Conservation (phyloP, 2,888 invertebrate genomes). For the Lochmaea capreae region DNA sequence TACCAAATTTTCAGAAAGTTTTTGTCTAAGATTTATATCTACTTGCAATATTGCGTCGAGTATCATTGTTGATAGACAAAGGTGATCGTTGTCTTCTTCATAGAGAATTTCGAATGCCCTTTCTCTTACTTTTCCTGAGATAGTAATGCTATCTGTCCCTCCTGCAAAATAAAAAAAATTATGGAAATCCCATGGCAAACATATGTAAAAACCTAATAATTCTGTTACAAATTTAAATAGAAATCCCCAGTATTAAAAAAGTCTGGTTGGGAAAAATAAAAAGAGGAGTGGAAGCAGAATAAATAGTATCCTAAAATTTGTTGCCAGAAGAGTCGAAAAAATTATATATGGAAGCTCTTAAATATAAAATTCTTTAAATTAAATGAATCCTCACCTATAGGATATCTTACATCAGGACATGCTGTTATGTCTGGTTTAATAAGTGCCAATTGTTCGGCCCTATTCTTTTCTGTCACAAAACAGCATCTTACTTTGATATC, state of each 20-base stretch:
- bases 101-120: conserved; percentile 87
- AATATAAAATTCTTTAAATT: too few relatives aligned
- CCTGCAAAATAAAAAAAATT: not conserved
- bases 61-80: conserved; percentile 86
- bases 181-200: not conserved
- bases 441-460: conserved; percentile 71
- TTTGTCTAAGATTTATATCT: conserved; percentile 83
- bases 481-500: conserved; percentile 88
- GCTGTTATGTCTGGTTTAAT: conserved; percentile 65
- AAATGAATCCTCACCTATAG: conserved; percentile 61
- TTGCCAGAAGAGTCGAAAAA: too few relatives aligned
- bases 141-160: conserved; percentile 72
- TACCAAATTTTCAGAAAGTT: conserved; percentile 85
- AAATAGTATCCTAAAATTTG: too few relatives aligned
- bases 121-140: conserved; percentile 81
- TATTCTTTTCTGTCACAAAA: conserved; percentile 82
- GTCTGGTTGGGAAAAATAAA: too few relatives aligned
- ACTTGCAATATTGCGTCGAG: conserved; percentile 85
- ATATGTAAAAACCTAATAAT: too few relatives aligned
- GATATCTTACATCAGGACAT: conserved; percentile 76
- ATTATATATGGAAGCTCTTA: too few relatives aligned
- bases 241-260: too few relatives aligned
- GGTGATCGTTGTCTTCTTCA: conserved; percentile 83
- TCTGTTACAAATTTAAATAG: too few relatives aligned
- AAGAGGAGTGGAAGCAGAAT: too few relatives aligned